Base-by-base conservation (phyloP, 2,888 invertebrate species). In the Melinaea marsaeus region DNA sequence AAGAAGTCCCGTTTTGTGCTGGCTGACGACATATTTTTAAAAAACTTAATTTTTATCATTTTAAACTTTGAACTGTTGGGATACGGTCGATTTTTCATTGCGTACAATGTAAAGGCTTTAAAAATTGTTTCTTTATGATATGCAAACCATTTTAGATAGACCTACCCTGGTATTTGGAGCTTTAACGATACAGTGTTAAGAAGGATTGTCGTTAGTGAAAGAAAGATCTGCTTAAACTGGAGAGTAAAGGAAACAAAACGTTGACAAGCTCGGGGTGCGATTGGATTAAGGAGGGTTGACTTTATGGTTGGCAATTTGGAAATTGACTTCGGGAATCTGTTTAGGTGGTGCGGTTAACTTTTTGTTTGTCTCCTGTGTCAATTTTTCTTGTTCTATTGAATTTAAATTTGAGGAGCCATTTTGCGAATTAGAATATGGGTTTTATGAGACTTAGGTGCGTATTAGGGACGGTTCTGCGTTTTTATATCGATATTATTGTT, bases 201-300 rank as follows among this genome's bases (percentile, higher is more conserved):
- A 35, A 13, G 7, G 42, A 55, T 32, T 22, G 13, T 37, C 22
- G 34, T 35, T 57, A 13, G 45, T 47, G n/a, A 63, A 57, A 63
- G 66, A 71, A 63, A 70, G 84, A 66, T 83, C 84, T 76, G 75
- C 66, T 77, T 73, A 70, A 46, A 64, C 48, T 81, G 84, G 86
- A 73, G 67, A 74, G 69, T 66, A 74, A 79, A 84, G 79, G 79
- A 86, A 88, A 88, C 86, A 88, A 90, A 90, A 88, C 85, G 90
- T 86, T 89, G 90, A 90, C 90, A 89, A 86, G 88, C 84, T 79
- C 82, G 78, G 84, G 86, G 85, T 88, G 86, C 84, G 88, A 90
- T 89, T 85, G 88, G 83, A 90, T 90, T 88, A 90, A 81, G 88
- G 85, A 85, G 88, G 89, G 88, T 88, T 87, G 86, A 88, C 86